A percentile compares a stretch with the other conserved stretches of the same genome.
Conservation (phyloP, 2,888 invertebrate genomes). For the Cosmia pyralina region DNA sequence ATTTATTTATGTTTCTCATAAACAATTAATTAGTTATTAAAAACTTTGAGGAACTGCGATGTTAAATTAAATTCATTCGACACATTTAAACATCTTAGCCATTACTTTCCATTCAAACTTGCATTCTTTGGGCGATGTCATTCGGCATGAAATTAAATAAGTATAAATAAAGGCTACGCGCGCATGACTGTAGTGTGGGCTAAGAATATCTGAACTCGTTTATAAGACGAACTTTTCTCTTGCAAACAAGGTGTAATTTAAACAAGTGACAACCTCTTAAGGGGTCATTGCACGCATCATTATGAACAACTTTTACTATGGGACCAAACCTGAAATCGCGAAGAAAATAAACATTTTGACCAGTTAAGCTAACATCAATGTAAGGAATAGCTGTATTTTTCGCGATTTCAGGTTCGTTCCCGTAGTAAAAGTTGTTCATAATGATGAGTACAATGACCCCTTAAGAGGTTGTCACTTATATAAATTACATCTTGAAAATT, state of each 20-base stretch:
- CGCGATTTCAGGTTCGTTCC: too few species aligned
- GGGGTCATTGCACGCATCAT: too few species aligned
- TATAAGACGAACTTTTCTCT: slow-evolving; percentile 2
- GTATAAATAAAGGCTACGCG: slow-evolving; percentile 42
- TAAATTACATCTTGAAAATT: too few species aligned
- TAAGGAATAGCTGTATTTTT: too few species aligned
- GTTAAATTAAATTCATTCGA: slow-evolving; percentile 28
- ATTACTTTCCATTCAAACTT: slow-evolving; percentile 4
- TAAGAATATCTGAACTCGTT: slow-evolving; percentile 19
- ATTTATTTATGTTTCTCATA: slow-evolving; percentile 16
- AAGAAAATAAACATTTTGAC: too few species aligned
- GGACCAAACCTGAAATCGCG: too few species aligned
- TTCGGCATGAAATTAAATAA: slow-evolving; percentile 24
- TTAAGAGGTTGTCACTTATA: too few species aligned
- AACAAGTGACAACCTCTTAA: too few species aligned
- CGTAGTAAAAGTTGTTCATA: too few species aligned
- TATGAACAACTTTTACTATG: too few species aligned
- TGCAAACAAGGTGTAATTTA: neutral
- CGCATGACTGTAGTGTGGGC: slow-evolving; percentile 45
- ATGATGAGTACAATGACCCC: too few species aligned
- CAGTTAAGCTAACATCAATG: too few species aligned
- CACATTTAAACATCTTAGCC: neutral
- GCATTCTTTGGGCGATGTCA: slow-evolving; percentile 45
- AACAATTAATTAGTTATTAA: neutral
- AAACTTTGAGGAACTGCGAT: slow-evolving; percentile 70